Percentiles rank a stretch among this genome's conserved stretches.
phyloP scores from a whole-genome alignment of 2,888 invertebrate species.

The Tolmerus cingulatus region DNA sequence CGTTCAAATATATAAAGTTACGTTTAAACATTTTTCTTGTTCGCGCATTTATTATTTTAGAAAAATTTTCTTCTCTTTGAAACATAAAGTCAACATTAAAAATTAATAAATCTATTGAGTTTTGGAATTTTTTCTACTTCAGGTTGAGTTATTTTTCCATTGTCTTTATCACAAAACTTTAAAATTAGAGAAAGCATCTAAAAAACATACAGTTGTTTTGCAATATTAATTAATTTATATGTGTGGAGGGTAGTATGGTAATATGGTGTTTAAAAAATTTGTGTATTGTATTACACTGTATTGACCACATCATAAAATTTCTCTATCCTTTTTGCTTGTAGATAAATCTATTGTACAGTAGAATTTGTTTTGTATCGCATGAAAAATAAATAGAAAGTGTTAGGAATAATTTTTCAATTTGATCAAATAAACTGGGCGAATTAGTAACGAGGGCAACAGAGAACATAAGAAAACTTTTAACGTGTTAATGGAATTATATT shows the following conservation, averaged over 20 bases:
- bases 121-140: neutral
- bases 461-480: too few species aligned
- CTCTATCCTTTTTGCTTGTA: neutral
- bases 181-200: neutral
- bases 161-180: neutral
- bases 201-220: neutral
- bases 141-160: neutral
- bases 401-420: neutral
- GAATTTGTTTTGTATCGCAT: neutral
- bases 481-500: too few species aligned
- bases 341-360: neutral
- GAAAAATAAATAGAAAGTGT: neutral
- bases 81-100: too few species aligned
- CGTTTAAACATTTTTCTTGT: too few species aligned
- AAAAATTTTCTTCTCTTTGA: neutral
- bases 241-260: neutral
- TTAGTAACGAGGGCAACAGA: too few species aligned
- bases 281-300: neutral
- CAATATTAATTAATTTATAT: neutral
- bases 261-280: neutral
- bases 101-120: neutral
- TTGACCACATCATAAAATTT: neutral
- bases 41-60: too few species aligned
- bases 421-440: too few species aligned
- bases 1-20: too few species aligned